Conservation (phyloP, 2,113 vertebrate species). For the Larimichthys polyactis region DNA sequence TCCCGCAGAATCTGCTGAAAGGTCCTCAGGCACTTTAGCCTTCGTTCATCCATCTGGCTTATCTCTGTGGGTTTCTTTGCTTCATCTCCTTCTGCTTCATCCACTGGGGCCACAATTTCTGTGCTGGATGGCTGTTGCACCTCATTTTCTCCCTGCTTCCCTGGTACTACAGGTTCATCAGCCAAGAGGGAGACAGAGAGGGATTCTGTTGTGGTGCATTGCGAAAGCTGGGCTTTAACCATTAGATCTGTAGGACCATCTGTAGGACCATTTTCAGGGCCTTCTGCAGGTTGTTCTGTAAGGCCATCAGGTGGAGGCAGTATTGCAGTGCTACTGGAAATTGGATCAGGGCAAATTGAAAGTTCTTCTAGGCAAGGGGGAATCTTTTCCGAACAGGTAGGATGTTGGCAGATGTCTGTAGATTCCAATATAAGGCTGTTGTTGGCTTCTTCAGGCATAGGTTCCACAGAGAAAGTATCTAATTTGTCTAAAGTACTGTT, state of each 20-base stretch:
- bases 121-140: background rate
- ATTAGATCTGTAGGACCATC: conserved; percentile 20
- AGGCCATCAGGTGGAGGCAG: conserved; percentile 45
- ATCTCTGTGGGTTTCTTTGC: conserved; percentile 39
- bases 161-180: conserved; percentile 41
- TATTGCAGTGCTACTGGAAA: conserved; percentile 22
- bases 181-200: conserved; percentile 41
- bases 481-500: conserved; percentile 28
- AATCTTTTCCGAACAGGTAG: conserved; percentile 32
- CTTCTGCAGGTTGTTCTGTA: conserved; percentile 27
- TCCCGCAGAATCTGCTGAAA: conserved; percentile 94
- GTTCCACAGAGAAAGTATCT: conserved; percentile 27
- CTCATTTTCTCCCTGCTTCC: conserved; percentile 26
- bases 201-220: conserved; percentile 62
- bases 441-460: conserved; percentile 42
- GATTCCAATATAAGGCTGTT: conserved; percentile 49
- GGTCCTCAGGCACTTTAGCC: conserved; percentile 91
- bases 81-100: conserved; percentile 41
- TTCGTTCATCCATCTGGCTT: conserved; percentile 85
- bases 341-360: background rate
- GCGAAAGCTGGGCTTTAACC: conserved; percentile 46
- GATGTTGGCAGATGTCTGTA: conserved; percentile 23
- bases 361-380: conserved; percentile 9
- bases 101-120: background rate
- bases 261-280: conserved; percentile 10